Percentiles rank a stretch among this genome's conserved stretches.
These are phyloP conservation scores for Phalanger gymnotis DNA, from an alignment of 2,797 vertebrate genomes.

Conservation along the genomic window DNA sequence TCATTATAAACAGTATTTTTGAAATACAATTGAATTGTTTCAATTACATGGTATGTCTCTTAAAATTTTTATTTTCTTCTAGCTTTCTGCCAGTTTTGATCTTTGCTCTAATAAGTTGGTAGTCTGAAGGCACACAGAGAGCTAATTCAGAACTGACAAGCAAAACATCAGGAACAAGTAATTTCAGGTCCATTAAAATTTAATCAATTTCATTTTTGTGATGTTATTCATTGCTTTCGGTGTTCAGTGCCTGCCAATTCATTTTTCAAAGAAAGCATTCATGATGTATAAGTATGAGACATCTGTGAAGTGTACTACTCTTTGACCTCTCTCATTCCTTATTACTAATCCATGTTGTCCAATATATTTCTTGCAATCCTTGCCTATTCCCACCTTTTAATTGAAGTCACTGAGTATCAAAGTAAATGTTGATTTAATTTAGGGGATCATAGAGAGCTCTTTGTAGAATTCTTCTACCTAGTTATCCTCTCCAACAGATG, in stretches of 20 bases:
- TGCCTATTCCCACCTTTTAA: conserved; percentile 1
- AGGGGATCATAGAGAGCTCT: background rate
- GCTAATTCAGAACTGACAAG: background rate
- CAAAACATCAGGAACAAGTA: conserved; percentile 4
- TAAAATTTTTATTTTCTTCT: background rate
- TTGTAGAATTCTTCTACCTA: background rate
- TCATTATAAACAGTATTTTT: background rate
- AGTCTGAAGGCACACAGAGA: background rate
- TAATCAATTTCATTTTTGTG: conserved; percentile 6
- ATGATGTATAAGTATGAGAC: background rate
- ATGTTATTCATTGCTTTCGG: background rate
- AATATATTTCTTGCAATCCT: conserved; percentile 3
- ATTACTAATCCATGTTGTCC: background rate
- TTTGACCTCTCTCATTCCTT: conserved; percentile 1
- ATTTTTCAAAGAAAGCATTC: conserved; percentile 3
- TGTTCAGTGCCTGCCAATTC: background rate
- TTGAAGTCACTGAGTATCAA: conserved; percentile 2
- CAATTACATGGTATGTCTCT: background rate
- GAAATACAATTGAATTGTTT: background rate
- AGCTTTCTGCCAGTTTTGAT: background rate
- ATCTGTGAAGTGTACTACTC: background rate
- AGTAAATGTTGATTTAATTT: conserved; percentile 9
- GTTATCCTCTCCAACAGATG: background rate
- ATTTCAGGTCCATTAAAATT: background rate
- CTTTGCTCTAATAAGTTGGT: background rate